These are phyloP conservation scores for Thermophis baileyi DNA, from an alignment of 2,113 vertebrate genomes.

Conservation along the genomic window DNA sequence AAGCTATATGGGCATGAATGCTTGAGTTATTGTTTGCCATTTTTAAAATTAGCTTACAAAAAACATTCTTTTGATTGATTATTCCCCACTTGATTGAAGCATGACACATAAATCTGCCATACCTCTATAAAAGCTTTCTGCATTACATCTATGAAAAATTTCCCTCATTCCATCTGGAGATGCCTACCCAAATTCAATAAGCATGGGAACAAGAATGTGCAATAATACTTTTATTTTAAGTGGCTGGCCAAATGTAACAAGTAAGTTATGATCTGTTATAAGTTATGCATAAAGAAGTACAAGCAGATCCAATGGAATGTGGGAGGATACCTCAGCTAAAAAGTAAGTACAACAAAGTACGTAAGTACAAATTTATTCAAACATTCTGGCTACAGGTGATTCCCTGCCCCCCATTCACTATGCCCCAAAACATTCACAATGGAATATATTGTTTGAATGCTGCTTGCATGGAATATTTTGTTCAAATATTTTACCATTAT, in stretches of 20 bases:
- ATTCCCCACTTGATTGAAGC: neutral
- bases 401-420: neutral
- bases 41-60: neutral
- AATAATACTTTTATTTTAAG: neutral
- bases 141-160: neutral
- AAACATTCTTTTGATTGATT: neutral
- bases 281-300: neutral
- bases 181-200: neutral
- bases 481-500: neutral
- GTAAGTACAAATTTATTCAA: neutral
- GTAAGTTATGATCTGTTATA: neutral
- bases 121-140: neutral
- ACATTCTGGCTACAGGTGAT: neutral
- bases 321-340: neutral
- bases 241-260: neutral
- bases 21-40: neutral
- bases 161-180: neutral
- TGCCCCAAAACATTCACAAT: neutral
- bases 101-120: neutral
- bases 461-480: neutral
- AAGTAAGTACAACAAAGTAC: neutral
- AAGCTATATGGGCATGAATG: neutral
- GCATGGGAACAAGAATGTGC: neutral
- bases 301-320: neutral
- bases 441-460: neutral